Percentiles rank a stretch among this genome's conserved stretches.
Evolutionary conservation across 2,113 vertebrate species (phyloP).

Genomic region (Colaptes auratus): DNA sequence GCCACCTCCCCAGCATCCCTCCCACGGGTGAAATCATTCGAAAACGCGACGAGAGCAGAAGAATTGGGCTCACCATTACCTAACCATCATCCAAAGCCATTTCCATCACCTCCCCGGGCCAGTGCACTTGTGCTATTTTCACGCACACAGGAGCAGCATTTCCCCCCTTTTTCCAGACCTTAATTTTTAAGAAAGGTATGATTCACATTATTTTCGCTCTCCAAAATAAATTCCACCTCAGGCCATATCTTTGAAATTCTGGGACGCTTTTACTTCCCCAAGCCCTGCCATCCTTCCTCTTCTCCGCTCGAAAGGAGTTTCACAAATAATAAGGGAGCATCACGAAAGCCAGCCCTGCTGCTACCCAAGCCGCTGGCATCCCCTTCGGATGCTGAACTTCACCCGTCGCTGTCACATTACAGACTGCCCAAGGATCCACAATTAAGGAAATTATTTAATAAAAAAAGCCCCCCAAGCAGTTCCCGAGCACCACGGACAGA

Average conservation of each 20-base stretch:
- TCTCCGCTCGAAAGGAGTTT: background rate
- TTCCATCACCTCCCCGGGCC: background rate
- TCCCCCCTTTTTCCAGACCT: background rate
- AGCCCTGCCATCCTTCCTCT: background rate
- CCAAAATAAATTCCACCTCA: slow-evolving; percentile 23
- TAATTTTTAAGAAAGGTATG: background rate
- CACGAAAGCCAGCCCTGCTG: background rate
- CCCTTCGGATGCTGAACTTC: slow-evolving; percentile 19
- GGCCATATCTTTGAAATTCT: slow-evolving; percentile 30
- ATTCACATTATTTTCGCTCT: background rate
- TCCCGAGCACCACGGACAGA: rapidly evolving
- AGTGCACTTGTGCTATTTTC: background rate
- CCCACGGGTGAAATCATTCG: background rate
- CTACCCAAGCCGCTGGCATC: background rate
- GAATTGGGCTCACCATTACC: background rate
- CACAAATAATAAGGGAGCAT: background rate
- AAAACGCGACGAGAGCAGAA: background rate
- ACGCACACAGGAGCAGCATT: background rate
- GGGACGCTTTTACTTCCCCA: background rate
- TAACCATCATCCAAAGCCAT: background rate
- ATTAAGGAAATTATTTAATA: background rate
- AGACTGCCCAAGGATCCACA: background rate
- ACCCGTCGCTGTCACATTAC: background rate
- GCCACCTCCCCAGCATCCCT: background rate
- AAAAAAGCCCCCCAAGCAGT: background rate